Conservation (phyloP, 1,140 invertebrate genomes). For the Zaprionus inermis region DNA sequence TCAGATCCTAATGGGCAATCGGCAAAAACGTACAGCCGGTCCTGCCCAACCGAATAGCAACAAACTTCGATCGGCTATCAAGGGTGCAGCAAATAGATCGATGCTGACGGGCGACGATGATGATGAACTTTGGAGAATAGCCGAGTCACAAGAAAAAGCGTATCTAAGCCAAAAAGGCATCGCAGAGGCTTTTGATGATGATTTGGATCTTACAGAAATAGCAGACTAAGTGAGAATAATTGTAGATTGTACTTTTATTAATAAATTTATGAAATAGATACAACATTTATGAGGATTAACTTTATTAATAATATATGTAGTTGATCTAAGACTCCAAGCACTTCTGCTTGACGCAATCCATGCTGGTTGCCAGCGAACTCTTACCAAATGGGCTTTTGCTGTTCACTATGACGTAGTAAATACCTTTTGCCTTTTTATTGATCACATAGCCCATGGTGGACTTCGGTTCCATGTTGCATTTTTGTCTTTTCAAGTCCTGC, state of each 20-base stretch:
- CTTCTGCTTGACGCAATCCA: slow-evolving; percentile 21
- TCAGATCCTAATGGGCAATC: slow-evolving; percentile 85
- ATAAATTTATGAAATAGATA: slow-evolving; percentile 1
- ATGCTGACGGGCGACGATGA: slow-evolving; percentile 74
- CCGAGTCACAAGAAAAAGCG: slow-evolving; percentile 69
- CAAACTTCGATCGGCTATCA: slow-evolving; percentile 43
- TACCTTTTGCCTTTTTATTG: slow-evolving; percentile 53
- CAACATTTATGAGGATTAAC: no score
- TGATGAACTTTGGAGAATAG: slow-evolving; percentile 80
- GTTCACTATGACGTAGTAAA: slow-evolving; percentile 68
- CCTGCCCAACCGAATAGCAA: slow-evolving; percentile 34
- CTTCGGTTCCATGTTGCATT: slow-evolving; percentile 30
- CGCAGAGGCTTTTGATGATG: slow-evolving; percentile 73
- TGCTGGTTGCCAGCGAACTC: slow-evolving; percentile 2
- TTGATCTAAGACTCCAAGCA: neutral
- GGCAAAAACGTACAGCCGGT: slow-evolving; percentile 48
- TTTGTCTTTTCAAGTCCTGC: slow-evolving; percentile 35
- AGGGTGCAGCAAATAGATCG: slow-evolving; percentile 49
- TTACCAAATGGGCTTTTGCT: slow-evolving; percentile 61
- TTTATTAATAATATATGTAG: neutral
- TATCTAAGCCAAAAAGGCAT: slow-evolving; percentile 66
- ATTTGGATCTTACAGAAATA: slow-evolving; percentile 79
- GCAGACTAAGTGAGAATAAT: slow-evolving; percentile 30
- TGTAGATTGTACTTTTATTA: neutral
- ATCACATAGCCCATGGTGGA: slow-evolving; percentile 71